Conservation (phyloP, 2,888 invertebrate species). For the Eilema caniola region DNA sequence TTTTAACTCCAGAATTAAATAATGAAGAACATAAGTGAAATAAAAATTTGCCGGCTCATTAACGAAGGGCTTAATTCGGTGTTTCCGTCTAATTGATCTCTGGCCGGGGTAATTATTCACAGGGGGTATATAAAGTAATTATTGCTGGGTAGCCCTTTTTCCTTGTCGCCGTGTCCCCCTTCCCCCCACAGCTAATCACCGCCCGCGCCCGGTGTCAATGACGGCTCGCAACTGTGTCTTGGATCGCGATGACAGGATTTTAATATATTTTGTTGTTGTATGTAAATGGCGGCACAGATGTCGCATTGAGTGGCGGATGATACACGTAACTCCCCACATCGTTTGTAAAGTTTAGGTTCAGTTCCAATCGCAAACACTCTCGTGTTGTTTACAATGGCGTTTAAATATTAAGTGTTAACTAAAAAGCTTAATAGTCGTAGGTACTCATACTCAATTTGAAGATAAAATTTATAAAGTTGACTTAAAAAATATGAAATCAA, state of each 20-base stretch:
- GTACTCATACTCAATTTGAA: conserved; percentile 3
- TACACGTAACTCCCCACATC: conserved; percentile 52
- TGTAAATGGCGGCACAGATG: conserved; percentile 81
- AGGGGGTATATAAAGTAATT: conserved; percentile 85
- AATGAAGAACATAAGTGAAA: conserved; percentile 54
- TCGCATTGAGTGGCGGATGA: conserved; percentile 51
- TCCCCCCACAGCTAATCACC: conserved; percentile 74
- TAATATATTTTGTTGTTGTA: conserved; percentile 84
- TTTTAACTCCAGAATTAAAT: conserved; percentile 46
- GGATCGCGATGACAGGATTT: conserved; percentile 83
- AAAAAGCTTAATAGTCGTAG: conserved; percentile 17
- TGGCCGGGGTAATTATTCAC: conserved; percentile 84
- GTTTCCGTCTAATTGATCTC: conserved; percentile 83
- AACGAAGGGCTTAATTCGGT: conserved; percentile 75
- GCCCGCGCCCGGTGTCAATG: conserved; percentile 81
- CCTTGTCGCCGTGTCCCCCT: conserved; percentile 75
- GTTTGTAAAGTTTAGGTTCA: conserved; percentile 42
- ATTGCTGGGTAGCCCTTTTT: conserved; percentile 85
- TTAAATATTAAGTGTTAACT: conserved; percentile 24
- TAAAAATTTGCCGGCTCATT: conserved; percentile 82
- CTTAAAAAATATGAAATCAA: conserved; percentile 32
- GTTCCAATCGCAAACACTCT: conserved; percentile 21
- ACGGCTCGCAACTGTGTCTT: conserved; percentile 82
- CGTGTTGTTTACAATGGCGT: conserved; percentile 13
- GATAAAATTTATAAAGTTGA: background rate